phyloP scores from a whole-genome alignment of 2,888 invertebrate species.

The Dorcus hopei region DNA sequence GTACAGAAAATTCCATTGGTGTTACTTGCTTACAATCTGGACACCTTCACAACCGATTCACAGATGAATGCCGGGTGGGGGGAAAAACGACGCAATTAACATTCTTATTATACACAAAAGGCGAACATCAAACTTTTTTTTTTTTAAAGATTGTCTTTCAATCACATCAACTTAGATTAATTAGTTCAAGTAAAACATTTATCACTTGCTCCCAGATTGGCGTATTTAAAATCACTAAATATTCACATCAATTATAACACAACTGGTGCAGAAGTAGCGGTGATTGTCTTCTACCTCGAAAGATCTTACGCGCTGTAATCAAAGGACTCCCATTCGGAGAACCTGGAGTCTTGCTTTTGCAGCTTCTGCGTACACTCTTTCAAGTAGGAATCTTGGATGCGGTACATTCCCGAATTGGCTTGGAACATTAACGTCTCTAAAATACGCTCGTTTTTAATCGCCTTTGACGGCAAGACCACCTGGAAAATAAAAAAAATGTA shows the following conservation, averaged over 20 bases:
- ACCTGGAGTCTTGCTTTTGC: constrained; percentile 84
- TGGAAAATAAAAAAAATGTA: constrained; percentile 37
- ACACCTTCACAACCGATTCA: no score
- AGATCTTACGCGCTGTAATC: constrained; percentile 56
- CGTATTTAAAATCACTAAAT: constrained; percentile 23
- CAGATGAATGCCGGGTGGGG: neutral
- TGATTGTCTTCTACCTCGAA: constrained; percentile 15
- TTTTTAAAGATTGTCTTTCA: constrained; percentile 41
- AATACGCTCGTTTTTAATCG: constrained; percentile 88
- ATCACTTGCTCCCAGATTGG: constrained; percentile 38
- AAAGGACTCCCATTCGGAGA: constrained; percentile 78
- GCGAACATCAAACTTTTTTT: constrained; percentile 32
- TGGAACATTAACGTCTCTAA: constrained; percentile 91
- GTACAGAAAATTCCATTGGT: constrained; percentile 14
- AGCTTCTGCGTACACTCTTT: constrained; percentile 84
- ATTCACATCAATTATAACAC: constrained; percentile 23
- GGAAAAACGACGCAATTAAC: constrained; percentile 14
- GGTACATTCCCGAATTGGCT: constrained; percentile 89
- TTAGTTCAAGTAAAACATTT: constrained; percentile 30
- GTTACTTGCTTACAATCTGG: neutral
- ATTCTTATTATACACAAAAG: constrained; percentile 33
- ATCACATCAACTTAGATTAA: constrained; percentile 29
- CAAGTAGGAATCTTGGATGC: constrained; percentile 83
- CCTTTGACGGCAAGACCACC: constrained; percentile 88
- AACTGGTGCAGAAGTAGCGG: constrained; percentile 19